phyloP scores from a whole-genome alignment of 2,888 invertebrate species.

The Nemotelus pantherinus region DNA sequence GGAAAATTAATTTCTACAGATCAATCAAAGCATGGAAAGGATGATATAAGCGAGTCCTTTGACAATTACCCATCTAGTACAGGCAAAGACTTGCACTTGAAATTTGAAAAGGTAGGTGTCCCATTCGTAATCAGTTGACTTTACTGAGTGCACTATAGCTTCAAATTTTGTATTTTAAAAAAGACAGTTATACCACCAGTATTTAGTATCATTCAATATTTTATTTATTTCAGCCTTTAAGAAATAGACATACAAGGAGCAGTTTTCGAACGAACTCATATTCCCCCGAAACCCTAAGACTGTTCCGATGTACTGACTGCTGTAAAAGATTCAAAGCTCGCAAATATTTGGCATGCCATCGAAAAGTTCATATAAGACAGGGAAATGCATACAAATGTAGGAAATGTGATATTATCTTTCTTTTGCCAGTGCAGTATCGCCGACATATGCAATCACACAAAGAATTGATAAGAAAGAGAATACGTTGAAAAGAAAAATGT shows the following conservation, averaged over 20 bases:
- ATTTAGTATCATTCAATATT: no score
- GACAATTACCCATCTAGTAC: no score
- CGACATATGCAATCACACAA: constrained; percentile 14
- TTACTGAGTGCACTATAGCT: no score
- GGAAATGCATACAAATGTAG: background rate
- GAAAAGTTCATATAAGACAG: constrained; percentile 7
- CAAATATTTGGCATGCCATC: background rate
- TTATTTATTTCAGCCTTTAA: background rate
- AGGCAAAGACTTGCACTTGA: no score
- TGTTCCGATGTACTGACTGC: constrained; percentile 9
- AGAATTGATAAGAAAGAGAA: background rate
- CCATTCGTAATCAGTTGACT: no score
- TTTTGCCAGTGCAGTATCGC: background rate
- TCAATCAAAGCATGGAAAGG: no score
- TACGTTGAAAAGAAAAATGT: background rate
- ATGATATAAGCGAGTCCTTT: no score
- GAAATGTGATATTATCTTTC: background rate
- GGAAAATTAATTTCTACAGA: no score
- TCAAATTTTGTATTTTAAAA: no score
- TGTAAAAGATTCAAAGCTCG: background rate
- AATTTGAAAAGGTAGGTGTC: no score
- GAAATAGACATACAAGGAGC: background rate
- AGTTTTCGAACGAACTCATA: background rate
- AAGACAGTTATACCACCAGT: no score
- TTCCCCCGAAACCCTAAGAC: background rate